These are phyloP conservation scores for Odobenus rosmarus DNA, from an alignment of 2,113 vertebrate species.

Conservation along the genomic window DNA sequence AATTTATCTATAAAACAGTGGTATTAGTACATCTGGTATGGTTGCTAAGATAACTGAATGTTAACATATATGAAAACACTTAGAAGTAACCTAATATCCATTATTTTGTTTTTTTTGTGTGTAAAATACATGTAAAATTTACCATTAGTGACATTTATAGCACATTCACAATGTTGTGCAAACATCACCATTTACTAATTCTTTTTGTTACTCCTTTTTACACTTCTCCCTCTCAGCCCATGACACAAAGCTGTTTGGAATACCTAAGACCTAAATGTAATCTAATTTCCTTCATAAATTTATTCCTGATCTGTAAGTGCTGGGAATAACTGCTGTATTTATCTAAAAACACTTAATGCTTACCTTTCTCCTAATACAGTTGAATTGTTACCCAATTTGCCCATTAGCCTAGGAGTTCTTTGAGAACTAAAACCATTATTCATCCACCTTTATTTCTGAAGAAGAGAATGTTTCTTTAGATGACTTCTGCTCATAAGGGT, in stretches of 20 bases:
- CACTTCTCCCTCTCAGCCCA: background rate
- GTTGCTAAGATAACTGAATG: conserved; percentile 7
- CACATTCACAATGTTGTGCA: background rate
- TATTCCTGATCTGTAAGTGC: background rate
- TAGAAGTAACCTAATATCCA: background rate
- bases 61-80: background rate
- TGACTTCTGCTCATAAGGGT: background rate
- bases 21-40: background rate
- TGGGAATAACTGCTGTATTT: background rate
- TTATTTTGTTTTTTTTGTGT: background rate
- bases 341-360: background rate
- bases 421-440: background rate
- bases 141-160: background rate
- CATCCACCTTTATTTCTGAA: background rate
- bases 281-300: conserved; percentile 8
- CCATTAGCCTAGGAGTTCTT: background rate
- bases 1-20: background rate
- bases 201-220: background rate
- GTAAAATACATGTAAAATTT: background rate
- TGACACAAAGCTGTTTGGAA: background rate
- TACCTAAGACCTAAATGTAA: background rate
- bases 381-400: background rate
- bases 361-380: background rate
- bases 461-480: background rate
- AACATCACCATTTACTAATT: background rate